Base-by-base conservation (phyloP, 2,113 vertebrate genomes). In the Corythoichthys intestinalis region DNA sequence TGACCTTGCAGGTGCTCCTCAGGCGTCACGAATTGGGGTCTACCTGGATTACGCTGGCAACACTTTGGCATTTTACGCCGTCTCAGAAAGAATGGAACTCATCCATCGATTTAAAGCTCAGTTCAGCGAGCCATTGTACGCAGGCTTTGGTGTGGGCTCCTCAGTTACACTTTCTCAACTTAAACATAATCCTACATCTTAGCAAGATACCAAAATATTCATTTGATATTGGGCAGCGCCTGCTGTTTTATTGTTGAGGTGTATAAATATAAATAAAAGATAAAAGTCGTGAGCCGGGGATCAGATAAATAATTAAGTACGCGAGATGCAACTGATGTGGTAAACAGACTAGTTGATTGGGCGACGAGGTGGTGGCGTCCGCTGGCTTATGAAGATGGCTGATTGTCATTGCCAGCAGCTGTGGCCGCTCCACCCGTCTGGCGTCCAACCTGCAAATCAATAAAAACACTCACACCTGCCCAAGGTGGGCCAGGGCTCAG, bases 121-220 rank as follows among this genome's bases (percentile, higher is more conserved):
- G 68, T 98, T 98, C 81, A 92, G 83, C 0, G 88, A 91, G 80
- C 92, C 94, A 0, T 80, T 99, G 56, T 92, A 83, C 60, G 96
- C 97, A 0, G 91, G 96, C 5, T 98, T 98, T 58, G 97, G 95
- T 82, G 94, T 98, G n/a, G 94, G 92, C 15, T 92, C 91, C 6
- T 89, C 90, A 3, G 91, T 93, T 13, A 86, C 75, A 7, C 86
- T 93, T 48, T 92, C 90, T 67, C 79, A 81, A 17, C 75, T 91
- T 10, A 90, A 85, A 59, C 77, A 79, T 17, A 89, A 64, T 48
- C 4, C 44, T 1, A 60, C 15, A 1, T 59, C 84, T 28, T 80
- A 84, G 60, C 87, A 39, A 82, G 6, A 34, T 39, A 13, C 50
- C 17, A 15, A 52, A 6, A 50, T 20, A 57, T 35, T 35, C 34